Conservation (phyloP, 2,113 vertebrate species). For the Phylloscopus trochiloides region DNA sequence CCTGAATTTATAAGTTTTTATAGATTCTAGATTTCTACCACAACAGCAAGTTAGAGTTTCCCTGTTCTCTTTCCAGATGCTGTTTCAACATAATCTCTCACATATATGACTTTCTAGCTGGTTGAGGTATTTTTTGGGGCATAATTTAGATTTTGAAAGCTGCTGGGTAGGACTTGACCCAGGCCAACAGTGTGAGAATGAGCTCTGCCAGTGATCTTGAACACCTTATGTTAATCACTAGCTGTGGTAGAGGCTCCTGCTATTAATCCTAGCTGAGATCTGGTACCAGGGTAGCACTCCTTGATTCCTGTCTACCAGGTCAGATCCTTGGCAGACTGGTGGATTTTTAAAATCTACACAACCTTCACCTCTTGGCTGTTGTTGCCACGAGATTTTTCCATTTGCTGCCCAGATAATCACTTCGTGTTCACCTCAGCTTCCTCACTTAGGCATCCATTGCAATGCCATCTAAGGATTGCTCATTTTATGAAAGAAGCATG, state of each 20-base stretch:
- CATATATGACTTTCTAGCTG: background rate
- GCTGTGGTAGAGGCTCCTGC: background rate
- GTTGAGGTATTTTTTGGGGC: background rate
- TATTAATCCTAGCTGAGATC: background rate
- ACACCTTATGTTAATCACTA: background rate
- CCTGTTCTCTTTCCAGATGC: background rate
- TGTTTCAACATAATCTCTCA: background rate
- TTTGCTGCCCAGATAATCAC: background rate
- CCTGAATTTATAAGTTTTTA: background rate
- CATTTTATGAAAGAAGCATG: background rate
- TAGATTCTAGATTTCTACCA: background rate
- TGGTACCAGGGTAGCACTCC: background rate
- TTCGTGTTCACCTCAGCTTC: background rate
- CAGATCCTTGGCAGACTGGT: background rate
- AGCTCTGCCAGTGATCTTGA: background rate
- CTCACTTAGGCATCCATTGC: background rate
- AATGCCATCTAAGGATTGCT: background rate
- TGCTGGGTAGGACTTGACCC: background rate
- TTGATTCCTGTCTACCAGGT: background rate
- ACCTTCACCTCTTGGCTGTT: background rate
- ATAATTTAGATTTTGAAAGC: background rate
- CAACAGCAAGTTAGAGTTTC: background rate
- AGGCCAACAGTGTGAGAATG: background rate
- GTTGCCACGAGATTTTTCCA: background rate
- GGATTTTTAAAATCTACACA: background rate